phyloP scores from a whole-genome alignment of 1,140 invertebrate species.

The Centruroides vittatus region DNA sequence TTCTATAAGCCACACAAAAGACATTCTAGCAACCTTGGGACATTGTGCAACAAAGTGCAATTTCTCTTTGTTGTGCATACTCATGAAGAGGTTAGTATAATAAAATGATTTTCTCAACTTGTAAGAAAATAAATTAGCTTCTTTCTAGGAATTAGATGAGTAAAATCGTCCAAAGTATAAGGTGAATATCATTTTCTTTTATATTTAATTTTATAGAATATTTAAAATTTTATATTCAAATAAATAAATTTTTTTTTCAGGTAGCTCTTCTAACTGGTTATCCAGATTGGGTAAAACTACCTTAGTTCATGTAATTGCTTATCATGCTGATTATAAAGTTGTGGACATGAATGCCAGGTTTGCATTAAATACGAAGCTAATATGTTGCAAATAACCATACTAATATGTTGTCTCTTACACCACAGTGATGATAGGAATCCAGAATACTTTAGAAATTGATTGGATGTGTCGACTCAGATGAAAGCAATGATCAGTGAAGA shows the following conservation, averaged over 20 bases:
- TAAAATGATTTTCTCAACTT: no score
- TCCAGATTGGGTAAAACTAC: conserved; percentile 86
- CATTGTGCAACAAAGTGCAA: no score
- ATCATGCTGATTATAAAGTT: conserved; percentile 73
- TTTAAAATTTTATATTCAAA: neutral
- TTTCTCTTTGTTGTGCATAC: no score
- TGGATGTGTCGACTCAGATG: conserved; percentile 85
- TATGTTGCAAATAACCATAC: neutral
- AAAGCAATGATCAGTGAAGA: conserved; percentile 62
- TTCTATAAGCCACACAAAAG: no score
- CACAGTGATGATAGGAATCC: conserved; percentile 76
- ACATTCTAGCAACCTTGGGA: no score
- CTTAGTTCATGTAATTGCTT: conserved; percentile 76
- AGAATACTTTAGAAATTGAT: conserved; percentile 55
- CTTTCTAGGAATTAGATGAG: conserved; percentile 44
- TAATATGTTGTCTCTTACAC: neutral
- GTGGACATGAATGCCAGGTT: conserved; percentile 64
- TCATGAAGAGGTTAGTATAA: conserved; percentile 17
- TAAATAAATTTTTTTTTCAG: neutral
- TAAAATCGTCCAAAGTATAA: conserved; percentile 34
- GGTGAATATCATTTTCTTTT: neutral
- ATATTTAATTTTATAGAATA: neutral
- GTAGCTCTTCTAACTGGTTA: conserved; percentile 62
- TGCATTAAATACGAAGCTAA: neutral
- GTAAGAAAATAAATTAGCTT: no score